Evolutionary conservation across 2,888 invertebrate genomes (phyloP).

Genomic region (Matsumyia berberina): DNA sequence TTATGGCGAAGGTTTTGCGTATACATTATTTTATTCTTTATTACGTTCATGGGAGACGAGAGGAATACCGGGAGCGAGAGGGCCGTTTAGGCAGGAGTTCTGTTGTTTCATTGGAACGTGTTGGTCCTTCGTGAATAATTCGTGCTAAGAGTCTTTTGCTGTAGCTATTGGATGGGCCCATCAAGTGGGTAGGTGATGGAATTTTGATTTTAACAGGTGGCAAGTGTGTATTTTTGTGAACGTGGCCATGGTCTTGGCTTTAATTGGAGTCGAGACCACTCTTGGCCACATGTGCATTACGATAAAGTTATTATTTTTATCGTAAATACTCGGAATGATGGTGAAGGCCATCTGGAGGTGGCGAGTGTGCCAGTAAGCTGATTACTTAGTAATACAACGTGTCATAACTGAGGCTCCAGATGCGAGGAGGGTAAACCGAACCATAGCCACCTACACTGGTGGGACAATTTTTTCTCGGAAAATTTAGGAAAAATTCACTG

Average conservation of each 20-base stretch:
- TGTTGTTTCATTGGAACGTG: slow-evolving; percentile 59
- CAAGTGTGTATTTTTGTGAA: slow-evolving; percentile 18
- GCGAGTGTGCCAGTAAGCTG: not conserved
- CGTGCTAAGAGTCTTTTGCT: slow-evolving; percentile 53
- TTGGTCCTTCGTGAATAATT: slow-evolving; percentile 67
- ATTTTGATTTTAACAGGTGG: slow-evolving; percentile 61
- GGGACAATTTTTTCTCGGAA: not conserved
- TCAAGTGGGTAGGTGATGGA: slow-evolving; percentile 45
- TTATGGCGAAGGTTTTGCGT: slow-evolving; percentile 71
- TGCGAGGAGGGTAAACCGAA: no score
- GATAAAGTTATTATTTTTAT: slow-evolving; percentile 44
- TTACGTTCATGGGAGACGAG: slow-evolving; percentile 50
- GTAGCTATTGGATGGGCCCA: slow-evolving; percentile 26
- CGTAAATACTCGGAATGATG: slow-evolving; percentile 12
- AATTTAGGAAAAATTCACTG: not conserved
- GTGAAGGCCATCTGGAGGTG: slow-evolving; percentile 8
- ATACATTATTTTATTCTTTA: slow-evolving; percentile 72
- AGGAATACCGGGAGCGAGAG: not conserved
- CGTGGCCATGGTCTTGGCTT: slow-evolving; percentile 28
- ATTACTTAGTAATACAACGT: not conserved
- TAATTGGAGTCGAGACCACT: slow-evolving; percentile 17
- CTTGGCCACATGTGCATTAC: slow-evolving; percentile 6
- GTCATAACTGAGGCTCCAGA: no score
- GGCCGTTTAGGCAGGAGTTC: slow-evolving; percentile 9
- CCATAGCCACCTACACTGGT: not conserved